A percentile compares a stretch with the other conserved stretches of the same genome.
phyloP scores from a whole-genome alignment of 2,113 vertebrate species.

The Tetraodon nigroviridis region DNA sequence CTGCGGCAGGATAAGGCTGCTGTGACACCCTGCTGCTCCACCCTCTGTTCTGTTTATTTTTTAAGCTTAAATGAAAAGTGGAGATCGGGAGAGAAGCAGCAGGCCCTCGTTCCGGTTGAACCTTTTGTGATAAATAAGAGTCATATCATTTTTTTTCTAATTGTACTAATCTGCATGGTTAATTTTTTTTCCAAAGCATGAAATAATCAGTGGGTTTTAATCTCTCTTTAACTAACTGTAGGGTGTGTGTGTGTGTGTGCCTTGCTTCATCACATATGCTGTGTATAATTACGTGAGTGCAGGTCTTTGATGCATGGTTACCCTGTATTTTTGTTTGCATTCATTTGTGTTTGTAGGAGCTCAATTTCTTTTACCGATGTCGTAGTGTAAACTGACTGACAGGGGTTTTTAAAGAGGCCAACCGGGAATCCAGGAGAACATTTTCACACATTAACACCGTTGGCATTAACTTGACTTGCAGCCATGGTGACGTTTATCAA shows the following conservation, averaged over 20 bases:
- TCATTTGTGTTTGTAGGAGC: not conserved
- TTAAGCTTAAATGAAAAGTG: slow-evolving; percentile 48
- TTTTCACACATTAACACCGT: too few relatives aligned
- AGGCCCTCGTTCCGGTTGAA: not conserved
- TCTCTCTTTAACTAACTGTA: slow-evolving; percentile 35
- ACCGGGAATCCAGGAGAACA: too few relatives aligned
- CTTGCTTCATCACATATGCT: slow-evolving; percentile 52
- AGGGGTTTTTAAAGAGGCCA: slow-evolving; percentile 1
- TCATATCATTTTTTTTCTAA: slow-evolving; percentile 20
- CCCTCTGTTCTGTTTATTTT: slow-evolving; percentile 51
- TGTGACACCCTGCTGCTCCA: slow-evolving; percentile 44
- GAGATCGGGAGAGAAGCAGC: slow-evolving; percentile 14
- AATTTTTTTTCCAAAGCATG: slow-evolving; percentile 45
- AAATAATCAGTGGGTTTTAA: slow-evolving; percentile 22
- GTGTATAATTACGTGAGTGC: slow-evolving; percentile 28
- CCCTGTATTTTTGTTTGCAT: not conserved
- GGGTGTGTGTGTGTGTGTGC: slow-evolving; percentile 50
- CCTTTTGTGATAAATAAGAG: slow-evolving; percentile 11
- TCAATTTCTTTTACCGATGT: slow-evolving; percentile 11
- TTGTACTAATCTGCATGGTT: slow-evolving; percentile 66
- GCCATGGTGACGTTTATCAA: too few relatives aligned
- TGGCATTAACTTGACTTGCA: too few relatives aligned
- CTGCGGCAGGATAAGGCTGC: slow-evolving; percentile 34
- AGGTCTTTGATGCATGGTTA: slow-evolving; percentile 1
- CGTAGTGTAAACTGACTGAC: slow-evolving; percentile 2